These are phyloP conservation scores for Galerucella calmariensis DNA, from an alignment of 2,888 invertebrate species.

Conservation along the genomic window DNA sequence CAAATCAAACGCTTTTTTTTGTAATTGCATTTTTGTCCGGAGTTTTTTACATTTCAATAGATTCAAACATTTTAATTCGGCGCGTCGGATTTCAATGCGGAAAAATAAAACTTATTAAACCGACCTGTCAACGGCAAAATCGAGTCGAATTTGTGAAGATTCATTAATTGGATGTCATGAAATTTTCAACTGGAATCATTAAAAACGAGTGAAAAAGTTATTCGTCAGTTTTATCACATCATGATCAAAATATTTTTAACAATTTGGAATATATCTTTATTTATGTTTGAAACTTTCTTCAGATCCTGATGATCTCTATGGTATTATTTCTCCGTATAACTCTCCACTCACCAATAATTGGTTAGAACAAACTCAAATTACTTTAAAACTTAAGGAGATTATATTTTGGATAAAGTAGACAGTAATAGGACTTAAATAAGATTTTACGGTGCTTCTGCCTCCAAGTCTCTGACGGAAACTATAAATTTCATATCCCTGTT, in stretches of 20 bases:
- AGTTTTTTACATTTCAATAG: not conserved
- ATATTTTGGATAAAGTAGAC: constrained; percentile 4
- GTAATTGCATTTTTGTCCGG: not conserved
- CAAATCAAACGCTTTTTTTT: not conserved
- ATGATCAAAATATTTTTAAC: not conserved
- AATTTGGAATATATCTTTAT: not conserved
- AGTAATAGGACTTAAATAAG: constrained; percentile 5
- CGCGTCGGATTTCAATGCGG: constrained; percentile 7
- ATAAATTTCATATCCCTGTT: not conserved
- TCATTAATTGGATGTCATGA: constrained; percentile 34
- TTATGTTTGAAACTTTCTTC: not conserved
- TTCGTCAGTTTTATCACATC: not conserved
- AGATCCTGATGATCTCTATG: not conserved
- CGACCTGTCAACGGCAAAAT: constrained; percentile 31
- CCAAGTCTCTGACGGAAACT: not conserved
- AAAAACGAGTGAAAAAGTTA: constrained; percentile 21
- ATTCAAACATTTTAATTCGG: constrained; percentile 21
- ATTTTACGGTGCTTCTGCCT: not conserved
- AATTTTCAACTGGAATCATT: constrained; percentile 21
- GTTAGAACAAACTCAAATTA: constrained; percentile 1
- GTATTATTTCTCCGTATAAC: not conserved
- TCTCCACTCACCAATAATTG: constrained; percentile 5
- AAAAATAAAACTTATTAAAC: constrained; percentile 37
- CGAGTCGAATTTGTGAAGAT: constrained; percentile 21
- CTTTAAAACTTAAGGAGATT: not conserved